phyloP scores from a whole-genome alignment of 2,888 invertebrate species.

The Anagyrus pseudococci region DNA sequence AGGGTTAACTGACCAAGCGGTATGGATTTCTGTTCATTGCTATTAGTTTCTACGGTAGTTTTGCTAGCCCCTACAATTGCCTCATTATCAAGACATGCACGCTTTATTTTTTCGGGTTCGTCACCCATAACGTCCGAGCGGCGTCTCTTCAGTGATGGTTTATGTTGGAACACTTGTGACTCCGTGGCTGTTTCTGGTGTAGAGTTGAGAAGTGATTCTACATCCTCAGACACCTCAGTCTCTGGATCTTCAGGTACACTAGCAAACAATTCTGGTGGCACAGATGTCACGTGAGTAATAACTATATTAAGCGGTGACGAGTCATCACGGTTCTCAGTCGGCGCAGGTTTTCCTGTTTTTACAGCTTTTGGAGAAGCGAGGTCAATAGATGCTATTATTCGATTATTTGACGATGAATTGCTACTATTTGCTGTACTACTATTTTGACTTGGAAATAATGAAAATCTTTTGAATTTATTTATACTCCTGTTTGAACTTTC shows the following conservation, averaged over 20 bases:
- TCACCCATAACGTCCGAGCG: constrained; percentile 5
- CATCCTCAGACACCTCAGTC: not conserved
- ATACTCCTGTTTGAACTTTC: too few relatives aligned
- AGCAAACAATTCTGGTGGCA: constrained; percentile 48
- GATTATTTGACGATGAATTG: too few relatives aligned
- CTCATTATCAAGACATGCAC: constrained; percentile 23
- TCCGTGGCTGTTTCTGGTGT: not conserved
- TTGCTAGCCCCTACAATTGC: too few relatives aligned
- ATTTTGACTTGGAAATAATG: too few relatives aligned
- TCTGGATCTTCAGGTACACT: constrained; percentile 31
- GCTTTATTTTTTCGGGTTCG: constrained; percentile 13
- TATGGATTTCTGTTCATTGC: too few relatives aligned
- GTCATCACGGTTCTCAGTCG: constrained; percentile 7
- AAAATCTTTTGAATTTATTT: too few relatives aligned
- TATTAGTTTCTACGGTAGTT: too few relatives aligned
- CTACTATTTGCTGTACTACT: too few relatives aligned
- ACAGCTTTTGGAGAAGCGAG: not conserved
- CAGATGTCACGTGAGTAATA: constrained; percentile 51
- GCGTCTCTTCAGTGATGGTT: not conserved
- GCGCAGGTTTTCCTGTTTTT: constrained; percentile 5
- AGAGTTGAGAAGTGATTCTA: not conserved
- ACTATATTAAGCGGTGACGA: constrained; percentile 44
- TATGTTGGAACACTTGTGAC: not conserved
- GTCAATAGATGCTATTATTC: too few relatives aligned
- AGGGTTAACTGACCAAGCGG: too few relatives aligned